Percentiles rank a stretch among this genome's conserved stretches.
These are phyloP conservation scores for Aphrocallistes beatrix DNA, from an alignment of 37 sponge, comb jelly and placozoan genomes.

Conservation along the genomic window DNA sequence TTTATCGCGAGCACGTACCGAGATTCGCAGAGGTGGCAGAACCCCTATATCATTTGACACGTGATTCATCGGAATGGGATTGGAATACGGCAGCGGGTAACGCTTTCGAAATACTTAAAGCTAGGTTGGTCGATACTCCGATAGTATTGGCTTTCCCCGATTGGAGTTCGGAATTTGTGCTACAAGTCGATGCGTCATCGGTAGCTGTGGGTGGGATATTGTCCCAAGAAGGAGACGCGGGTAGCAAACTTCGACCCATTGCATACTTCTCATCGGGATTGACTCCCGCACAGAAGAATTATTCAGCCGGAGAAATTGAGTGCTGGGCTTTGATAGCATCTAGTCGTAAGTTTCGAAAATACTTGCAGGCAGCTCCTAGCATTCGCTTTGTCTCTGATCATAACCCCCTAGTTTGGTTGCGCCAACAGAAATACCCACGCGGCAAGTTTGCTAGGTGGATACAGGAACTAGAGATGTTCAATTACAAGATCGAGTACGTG, in stretches of 20 bases:
- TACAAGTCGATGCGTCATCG: not conserved
- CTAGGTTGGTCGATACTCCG: not conserved
- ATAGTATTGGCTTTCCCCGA: not conserved
- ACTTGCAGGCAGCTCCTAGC: not conserved
- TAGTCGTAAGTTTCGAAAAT: not conserved
- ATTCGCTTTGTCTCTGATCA: constrained; percentile 1
- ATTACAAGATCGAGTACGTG: not conserved
- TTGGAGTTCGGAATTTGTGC: not conserved
- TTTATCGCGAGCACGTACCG: not conserved
- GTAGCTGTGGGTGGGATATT: not conserved
- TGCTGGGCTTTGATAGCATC: constrained; percentile 1
- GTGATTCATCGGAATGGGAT: not conserved
- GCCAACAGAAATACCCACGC: not conserved
- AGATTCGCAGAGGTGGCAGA: not conserved
- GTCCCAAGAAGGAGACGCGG: not conserved
- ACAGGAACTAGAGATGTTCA: not conserved
- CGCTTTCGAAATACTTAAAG: not conserved
- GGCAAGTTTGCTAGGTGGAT: not conserved
- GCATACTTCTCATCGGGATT: not conserved
- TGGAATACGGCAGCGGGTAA: not conserved
- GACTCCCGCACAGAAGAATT: not conserved
- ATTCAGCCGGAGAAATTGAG: not conserved
- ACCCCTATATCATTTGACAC: not conserved
- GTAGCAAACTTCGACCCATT: not conserved
- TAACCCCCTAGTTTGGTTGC: not conserved